These are phyloP conservation scores for Euphysa ruthae DNA, from an alignment of 30 jellyfish, hydroid and myxozoan genomes.

Conservation along the genomic window DNA sequence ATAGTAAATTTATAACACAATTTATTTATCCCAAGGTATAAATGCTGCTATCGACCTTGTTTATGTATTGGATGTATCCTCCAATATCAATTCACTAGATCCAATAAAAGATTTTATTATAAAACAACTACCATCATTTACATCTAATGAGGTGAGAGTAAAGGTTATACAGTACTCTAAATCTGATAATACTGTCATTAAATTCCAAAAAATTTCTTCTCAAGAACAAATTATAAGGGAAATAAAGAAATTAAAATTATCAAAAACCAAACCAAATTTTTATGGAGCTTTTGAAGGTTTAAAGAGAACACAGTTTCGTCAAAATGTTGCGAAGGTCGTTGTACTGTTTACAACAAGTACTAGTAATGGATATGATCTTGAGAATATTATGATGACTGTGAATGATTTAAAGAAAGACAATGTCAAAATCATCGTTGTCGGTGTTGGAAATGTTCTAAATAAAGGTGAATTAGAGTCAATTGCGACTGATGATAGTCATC, in stretches of 20 bases:
- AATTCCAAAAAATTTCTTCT: neutral
- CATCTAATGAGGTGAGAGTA: conserved; percentile 23
- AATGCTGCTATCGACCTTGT: conserved; percentile 38
- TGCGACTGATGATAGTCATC: conserved; percentile 16
- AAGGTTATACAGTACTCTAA: conserved; percentile 54
- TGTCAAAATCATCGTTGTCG: conserved; percentile 33
- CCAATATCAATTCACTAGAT: neutral
- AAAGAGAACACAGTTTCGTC: neutral
- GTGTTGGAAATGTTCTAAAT: conserved; percentile 31
- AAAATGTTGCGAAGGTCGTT: conserved; percentile 36
- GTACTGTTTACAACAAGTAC: conserved; percentile 35
- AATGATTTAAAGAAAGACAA: conserved; percentile 9
- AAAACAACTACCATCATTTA: conserved; percentile 11
- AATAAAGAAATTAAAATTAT: neutral
- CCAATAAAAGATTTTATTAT: neutral
- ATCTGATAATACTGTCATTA: conserved; percentile 2
- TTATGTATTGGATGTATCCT: conserved; percentile 24
- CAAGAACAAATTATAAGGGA: neutral
- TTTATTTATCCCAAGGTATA: conserved; percentile 14
- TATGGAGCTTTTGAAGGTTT: neutral
- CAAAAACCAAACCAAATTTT: neutral
- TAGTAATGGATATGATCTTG: conserved; percentile 13
- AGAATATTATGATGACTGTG: neutral
- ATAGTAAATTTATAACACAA: too few relatives aligned
- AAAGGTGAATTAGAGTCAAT: conserved; percentile 22